Base-by-base conservation (phyloP, 2,797 vertebrate species). In the Uromys caudimaculatus region DNA sequence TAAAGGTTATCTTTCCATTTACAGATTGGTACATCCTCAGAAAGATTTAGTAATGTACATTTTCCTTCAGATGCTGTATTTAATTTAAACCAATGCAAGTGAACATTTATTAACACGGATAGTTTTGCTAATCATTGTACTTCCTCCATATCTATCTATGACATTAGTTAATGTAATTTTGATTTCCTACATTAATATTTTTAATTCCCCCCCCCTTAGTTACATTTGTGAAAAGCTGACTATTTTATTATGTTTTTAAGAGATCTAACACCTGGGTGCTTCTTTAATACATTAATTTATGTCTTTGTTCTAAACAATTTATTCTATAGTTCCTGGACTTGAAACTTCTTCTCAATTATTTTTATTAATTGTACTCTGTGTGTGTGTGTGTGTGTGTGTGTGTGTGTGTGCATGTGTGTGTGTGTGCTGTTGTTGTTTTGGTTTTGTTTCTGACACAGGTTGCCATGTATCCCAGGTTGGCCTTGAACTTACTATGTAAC, bases 261-360 rank as follows among this genome's bases (percentile, higher is more conserved):
- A 91, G 62, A 71, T 13, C 19, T 6, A 71, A 38, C 1, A 24
- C 8, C 67, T 71, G 32, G 6, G 77, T 14, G 76, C 10, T 58
- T 82, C 87, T 92, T 86, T 94, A 94, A 90, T 78, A 92, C 17
- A 94, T 76, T 90, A 62, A 88, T 38, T 62, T 56, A 71, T 69
- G 58, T 24, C 77, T 92, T 95, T 95, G 60, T 85, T 4, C 6
- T 41, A 27, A 90, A 76, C 2, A 58, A 56, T 87, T 92, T 64
- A 8, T 85, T 78, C 78, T 76, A 35, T 83, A 85, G 23, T 56
- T 90, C 14, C 17, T 93, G 78, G 47, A 62, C 52, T 96, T 90
- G 54, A 95, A 16, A 73, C 19, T 76, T 92, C 56, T 78, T 35
- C 32, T 81, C n/a, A 82, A 64, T 93, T 92, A n/a, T 60, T 87